phyloP scores from a whole-genome alignment of 2,888 invertebrate species.

The Synanthedon myopaeformis region DNA sequence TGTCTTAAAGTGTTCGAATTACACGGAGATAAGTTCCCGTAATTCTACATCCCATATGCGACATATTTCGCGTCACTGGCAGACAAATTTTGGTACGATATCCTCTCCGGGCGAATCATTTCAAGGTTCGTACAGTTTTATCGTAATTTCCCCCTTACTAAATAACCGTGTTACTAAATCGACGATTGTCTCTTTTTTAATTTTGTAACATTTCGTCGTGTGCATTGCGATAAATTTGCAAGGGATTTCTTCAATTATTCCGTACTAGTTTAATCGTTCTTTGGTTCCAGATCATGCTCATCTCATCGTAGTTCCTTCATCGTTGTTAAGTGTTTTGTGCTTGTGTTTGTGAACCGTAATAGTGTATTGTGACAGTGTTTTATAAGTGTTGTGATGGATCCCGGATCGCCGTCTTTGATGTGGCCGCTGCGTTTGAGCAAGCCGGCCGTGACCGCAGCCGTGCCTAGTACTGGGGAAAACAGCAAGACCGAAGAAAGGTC shows the following conservation, averaged over 20 bases:
- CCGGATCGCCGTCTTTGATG: slow-evolving; percentile 60
- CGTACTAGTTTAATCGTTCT: slow-evolving; percentile 34
- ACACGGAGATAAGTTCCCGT: slow-evolving; percentile 52
- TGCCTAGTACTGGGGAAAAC: slow-evolving; percentile 29
- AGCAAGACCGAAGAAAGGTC: slow-evolving; percentile 55
- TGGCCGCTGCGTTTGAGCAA: slow-evolving; percentile 64
- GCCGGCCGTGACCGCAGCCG: slow-evolving; percentile 36
- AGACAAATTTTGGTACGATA: slow-evolving; percentile 71
- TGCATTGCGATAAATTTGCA: slow-evolving; percentile 26
- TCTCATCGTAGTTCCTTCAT: slow-evolving; percentile 65
- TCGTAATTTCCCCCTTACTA: slow-evolving; percentile 61
- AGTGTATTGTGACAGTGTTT: slow-evolving; percentile 53
- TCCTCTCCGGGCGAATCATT: slow-evolving; percentile 68
- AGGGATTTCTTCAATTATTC: slow-evolving; percentile 10
- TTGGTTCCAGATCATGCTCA: slow-evolving; percentile 68
- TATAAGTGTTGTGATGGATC: slow-evolving; percentile 56
- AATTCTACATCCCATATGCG: slow-evolving; percentile 49
- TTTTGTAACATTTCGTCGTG: slow-evolving; percentile 40
- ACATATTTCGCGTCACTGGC: slow-evolving; percentile 56
- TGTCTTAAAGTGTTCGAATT: slow-evolving; percentile 61
- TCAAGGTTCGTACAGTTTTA: slow-evolving; percentile 66
- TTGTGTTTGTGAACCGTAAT: slow-evolving; percentile 46
- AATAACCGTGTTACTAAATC: slow-evolving; percentile 48
- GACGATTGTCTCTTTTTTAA: slow-evolving; percentile 42
- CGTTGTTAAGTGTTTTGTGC: slow-evolving; percentile 51